Base-by-base conservation (phyloP, 2,113 vertebrate genomes). In the Panurus biarmicus region DNA sequence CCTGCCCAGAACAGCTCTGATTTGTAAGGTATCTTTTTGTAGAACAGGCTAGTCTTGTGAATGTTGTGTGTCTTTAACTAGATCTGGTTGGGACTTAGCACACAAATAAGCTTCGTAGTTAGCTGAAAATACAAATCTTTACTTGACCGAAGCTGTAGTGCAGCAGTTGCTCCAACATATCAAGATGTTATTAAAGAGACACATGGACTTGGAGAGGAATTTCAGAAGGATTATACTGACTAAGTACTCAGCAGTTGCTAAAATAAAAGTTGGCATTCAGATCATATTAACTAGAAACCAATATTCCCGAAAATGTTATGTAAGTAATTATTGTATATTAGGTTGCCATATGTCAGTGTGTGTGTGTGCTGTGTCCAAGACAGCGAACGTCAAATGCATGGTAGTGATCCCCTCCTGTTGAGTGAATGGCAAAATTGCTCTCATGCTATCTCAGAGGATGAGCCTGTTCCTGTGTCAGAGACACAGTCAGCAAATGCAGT, bases 161-260 rank as follows among this genome's bases (percentile, higher is more conserved):
- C 96, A 69, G 72, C 96, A 64, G 94, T 94, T 96, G 95, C 93
- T 96, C 97, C 95, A 66, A 93, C 94, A 29, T 97, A 98, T 74
- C 81, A 72, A 87, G 97, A 98, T 67, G 60, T 97, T 95, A 96
- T 97, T 92, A 91, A 87, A 93, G 69, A 81, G 62, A 82, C 88
- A 62, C 44, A 22, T 25, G 82, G 81, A 64, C 61, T 85, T 1
- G 0, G 84, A 76, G 29, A 54, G 69, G 92, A 94, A 91, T 89
- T 94, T 86, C 76, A 62, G 67, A n/a, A 69, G 87, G 86, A 96
- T 92, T 95, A 95, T 60, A 60, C 64, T 33, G n/a, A 86, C 81
- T 94, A 82, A 93, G 92, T 76, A 50, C 76, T 36, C 53, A 76
- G 78, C 71, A 78, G 70, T 85, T 77, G 79, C 82, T 80, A 78